A percentile compares a stretch with the other conserved stretches of the same genome.
These are phyloP conservation scores for Netelia fuscicornis DNA, from an alignment of 2,888 invertebrate genomes.

Conservation along the genomic window DNA sequence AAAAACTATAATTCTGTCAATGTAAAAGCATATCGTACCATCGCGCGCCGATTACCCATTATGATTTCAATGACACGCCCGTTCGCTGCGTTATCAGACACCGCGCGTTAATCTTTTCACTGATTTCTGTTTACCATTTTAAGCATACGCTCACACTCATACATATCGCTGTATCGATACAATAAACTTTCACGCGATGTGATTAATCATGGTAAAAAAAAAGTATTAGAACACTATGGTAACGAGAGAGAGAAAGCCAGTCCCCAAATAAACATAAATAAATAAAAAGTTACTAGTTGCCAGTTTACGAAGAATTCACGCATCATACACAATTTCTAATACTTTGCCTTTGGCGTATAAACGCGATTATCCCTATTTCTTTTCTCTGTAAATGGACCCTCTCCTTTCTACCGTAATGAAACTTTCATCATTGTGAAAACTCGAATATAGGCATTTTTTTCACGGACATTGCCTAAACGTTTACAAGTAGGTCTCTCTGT, in stretches of 20 bases:
- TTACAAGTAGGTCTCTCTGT: neutral
- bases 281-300: constrained; percentile 75
- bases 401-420: constrained; percentile 50
- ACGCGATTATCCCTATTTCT: constrained; percentile 5
- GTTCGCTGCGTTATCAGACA: constrained; percentile 41
- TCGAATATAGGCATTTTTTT: constrained; percentile 23
- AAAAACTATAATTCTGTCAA: constrained; percentile 63
- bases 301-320: constrained; percentile 72
- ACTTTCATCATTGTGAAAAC: constrained; percentile 42
- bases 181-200: constrained; percentile 44
- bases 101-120: neutral
- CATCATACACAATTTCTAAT: constrained; percentile 71
- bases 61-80: constrained; percentile 23
- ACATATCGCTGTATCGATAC: constrained; percentile 35
- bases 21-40: constrained; percentile 57
- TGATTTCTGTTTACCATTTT: constrained; percentile 1
- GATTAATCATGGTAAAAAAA: constrained; percentile 63
- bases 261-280: constrained; percentile 78
- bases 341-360: constrained; percentile 37
- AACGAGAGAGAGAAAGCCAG: constrained; percentile 72
- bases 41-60: constrained; percentile 8
- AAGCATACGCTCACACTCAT: neutral
- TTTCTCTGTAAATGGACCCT: constrained; percentile 39
- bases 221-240: constrained; percentile 51
- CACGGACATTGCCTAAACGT: constrained; percentile 9